Base-by-base conservation (phyloP, 2,113 vertebrate genomes). In the Electrona antarctica region DNA sequence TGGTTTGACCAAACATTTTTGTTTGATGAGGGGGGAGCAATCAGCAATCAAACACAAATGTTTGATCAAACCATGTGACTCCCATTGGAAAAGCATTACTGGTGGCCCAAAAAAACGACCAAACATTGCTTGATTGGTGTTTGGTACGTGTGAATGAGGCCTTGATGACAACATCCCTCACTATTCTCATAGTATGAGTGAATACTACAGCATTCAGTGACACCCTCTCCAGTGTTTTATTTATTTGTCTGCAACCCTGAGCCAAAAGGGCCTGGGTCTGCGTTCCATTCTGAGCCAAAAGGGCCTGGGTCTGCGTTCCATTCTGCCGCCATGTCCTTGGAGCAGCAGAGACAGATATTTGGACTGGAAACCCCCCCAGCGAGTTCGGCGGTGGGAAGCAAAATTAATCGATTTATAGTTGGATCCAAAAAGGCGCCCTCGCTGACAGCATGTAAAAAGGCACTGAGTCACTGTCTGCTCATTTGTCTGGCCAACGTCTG, bases 401-500 rank as follows among this genome's bases (percentile, higher is more conserved):
- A 69, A 41, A 76, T 77, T 46, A 75, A 85, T 74, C 70, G 62
- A 57, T 79, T 73, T 61, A 81, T 61, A 81, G 67, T 60, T 82
- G 71, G 76, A 74, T 77, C 68, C 57, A 67, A 15, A 71, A 66
- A 61, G 33, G 60, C 61, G 74, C 49, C 63, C 51, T 4, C 33
- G 55, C 54, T 70, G 64, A 76, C 46, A 70, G 71, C 46, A 45
- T 47, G 12, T 41, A 41, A 78, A 65, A 76, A 55, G 57, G 46
- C 1, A 48, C 76, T 80, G 88, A 90, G 74, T 89, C 85, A 88
- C 60, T 60, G 86, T 88, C 89, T 88, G 85, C 70, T 82, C 80
- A 85, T 87, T 58, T 50, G 69, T 69, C 61, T 74, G 60, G 85
- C 70, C 64, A 86, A 79, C 55, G 54, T 73, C 79, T 79, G 71